Percentiles rank a stretch among this genome's conserved stretches.
Conservation (phyloP, 2,797 vertebrate genomes). For the Rhinatrema bivittatum region DNA sequence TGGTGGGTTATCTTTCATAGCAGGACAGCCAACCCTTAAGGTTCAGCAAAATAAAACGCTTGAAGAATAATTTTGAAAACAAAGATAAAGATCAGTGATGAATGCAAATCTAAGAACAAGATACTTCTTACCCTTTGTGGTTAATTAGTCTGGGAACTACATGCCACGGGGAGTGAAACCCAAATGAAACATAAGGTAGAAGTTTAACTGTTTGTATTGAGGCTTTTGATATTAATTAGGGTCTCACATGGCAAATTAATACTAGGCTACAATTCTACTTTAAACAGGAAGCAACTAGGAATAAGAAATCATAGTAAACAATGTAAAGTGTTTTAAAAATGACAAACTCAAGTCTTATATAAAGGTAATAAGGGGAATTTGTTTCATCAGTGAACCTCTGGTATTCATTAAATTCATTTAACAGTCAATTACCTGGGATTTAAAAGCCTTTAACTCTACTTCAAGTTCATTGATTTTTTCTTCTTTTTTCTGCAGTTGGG, state of each 20-base stretch:
- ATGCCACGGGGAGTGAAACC: conserved; percentile 37
- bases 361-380: conserved; percentile 9
- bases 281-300: conserved; percentile 9
- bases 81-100: conserved; percentile 70
- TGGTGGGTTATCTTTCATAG: conserved; percentile 10
- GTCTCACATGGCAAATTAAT: conserved; percentile 32
- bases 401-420: conserved; percentile 18
- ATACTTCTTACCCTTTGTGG: conserved; percentile 55
- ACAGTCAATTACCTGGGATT: conserved; percentile 69
- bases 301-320: conserved; percentile 19
- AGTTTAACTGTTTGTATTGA: conserved; percentile 46
- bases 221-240: conserved; percentile 21
- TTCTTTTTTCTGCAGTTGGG: conserved; percentile 76
- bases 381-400: conserved; percentile 11
- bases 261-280: conserved; percentile 19
- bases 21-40: conserved; percentile 43
- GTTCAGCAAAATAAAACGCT: conserved; percentile 62
- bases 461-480: conserved; percentile 79
- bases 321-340: conserved; percentile 19
- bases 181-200: conserved; percentile 35
- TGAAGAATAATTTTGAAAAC: conserved; percentile 69
- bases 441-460: conserved; percentile 78
- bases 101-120: conserved; percentile 57
- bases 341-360: neutral
- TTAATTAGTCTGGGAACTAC: conserved; percentile 64